These are phyloP conservation scores for Apodemus sylvaticus DNA, from an alignment of 2,113 vertebrate genomes.

Conservation along the genomic window DNA sequence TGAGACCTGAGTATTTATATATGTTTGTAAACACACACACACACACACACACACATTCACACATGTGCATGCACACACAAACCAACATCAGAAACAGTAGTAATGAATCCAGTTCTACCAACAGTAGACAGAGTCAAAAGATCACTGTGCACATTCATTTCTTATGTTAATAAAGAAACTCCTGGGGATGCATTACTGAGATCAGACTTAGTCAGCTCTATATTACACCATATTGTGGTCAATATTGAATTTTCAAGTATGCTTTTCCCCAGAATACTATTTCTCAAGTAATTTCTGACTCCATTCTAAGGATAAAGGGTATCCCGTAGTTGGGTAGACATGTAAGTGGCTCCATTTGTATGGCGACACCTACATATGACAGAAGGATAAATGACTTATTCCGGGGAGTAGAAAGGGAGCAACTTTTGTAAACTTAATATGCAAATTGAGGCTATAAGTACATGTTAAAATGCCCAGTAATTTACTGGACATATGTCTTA, in stretches of 20 bases:
- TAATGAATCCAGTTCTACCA: not conserved
- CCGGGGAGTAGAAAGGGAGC: not conserved
- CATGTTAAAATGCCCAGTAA: too few relatives aligned
- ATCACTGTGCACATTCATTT: not conserved
- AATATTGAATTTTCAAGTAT: not conserved
- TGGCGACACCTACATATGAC: not conserved
- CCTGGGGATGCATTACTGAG: not conserved
- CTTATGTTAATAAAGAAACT: not conserved
- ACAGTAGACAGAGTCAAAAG: not conserved
- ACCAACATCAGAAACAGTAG: not conserved
- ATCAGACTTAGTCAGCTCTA: not conserved
- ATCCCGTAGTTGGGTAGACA: not conserved
- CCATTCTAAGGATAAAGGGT: not conserved
- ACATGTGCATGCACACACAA: not conserved
- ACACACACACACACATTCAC: not conserved
- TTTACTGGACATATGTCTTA: not conserved
- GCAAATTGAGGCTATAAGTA: not conserved
- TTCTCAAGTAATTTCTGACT: not conserved
- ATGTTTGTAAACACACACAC: not conserved
- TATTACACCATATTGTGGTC: too few relatives aligned
- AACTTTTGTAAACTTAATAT: not conserved
- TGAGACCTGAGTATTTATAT: not conserved
- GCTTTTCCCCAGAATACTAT: not conserved
- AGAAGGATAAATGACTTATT: not conserved
- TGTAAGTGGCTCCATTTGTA: too few relatives aligned